These are phyloP conservation scores for Drosophila melanocephala DNA, from an alignment of 2,888 invertebrate species.

Conservation along the genomic window DNA sequence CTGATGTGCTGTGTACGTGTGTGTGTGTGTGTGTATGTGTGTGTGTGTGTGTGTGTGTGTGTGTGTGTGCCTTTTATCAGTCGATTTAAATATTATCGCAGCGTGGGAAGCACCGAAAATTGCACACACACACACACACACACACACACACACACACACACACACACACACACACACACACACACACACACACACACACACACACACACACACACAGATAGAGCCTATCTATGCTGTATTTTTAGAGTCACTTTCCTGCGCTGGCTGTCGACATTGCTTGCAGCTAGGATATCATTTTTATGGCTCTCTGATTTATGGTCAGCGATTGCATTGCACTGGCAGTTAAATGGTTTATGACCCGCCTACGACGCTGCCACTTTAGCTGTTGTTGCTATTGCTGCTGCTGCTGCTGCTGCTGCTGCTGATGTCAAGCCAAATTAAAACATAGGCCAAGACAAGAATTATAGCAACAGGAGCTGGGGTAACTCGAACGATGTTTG, in stretches of 20 bases:
- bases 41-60: not conserved
- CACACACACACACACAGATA: constrained; percentile 26
- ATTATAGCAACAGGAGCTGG: not conserved
- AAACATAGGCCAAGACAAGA: constrained; percentile 27
- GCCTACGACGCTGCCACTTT: constrained; percentile 6
- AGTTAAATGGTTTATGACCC: constrained; percentile 62
- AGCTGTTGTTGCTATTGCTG: not conserved
- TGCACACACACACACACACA: constrained; percentile 26
- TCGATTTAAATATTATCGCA: constrained; percentile 63
- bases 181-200: constrained; percentile 27
- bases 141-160: constrained; percentile 1
- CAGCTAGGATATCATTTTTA: constrained; percentile 60
- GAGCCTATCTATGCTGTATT: constrained; percentile 32
- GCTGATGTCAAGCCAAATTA: constrained; percentile 44
- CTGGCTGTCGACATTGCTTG: constrained; percentile 21
- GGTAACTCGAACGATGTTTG: not conserved
- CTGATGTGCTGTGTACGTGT: constrained; percentile 14
- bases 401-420: not conserved
- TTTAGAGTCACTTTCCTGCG: constrained; percentile 39
- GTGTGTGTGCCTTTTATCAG: constrained; percentile 53
- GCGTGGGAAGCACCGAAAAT: constrained; percentile 33
- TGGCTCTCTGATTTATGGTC: constrained; percentile 67
- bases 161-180: constrained; percentile 31
- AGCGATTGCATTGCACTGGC: constrained; percentile 69
- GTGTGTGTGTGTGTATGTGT: constrained; percentile 8